These are phyloP conservation scores for Clarias fuscus DNA, from an alignment of 2,797 vertebrate genomes.

Conservation along the genomic window DNA sequence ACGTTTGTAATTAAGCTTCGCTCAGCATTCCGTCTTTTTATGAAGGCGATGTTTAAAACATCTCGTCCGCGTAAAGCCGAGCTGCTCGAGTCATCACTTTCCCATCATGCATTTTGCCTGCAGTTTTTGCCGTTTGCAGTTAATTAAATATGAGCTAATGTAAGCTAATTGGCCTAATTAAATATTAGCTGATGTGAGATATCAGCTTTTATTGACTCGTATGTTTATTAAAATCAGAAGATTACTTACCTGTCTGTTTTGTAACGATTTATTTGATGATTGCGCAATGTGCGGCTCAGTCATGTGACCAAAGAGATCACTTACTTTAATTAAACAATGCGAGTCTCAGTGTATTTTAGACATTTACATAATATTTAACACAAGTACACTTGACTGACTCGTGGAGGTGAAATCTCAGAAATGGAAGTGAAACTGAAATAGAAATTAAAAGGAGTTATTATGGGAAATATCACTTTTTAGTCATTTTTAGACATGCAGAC, in stretches of 20 bases:
- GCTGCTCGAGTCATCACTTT: neutral
- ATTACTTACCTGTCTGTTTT: neutral
- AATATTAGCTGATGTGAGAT: neutral
- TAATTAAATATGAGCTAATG: conserved; percentile 14
- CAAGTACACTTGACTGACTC: neutral
- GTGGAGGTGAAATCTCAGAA: neutral
- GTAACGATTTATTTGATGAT: neutral
- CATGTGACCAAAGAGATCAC: neutral
- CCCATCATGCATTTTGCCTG: neutral
- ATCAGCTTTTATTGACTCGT: neutral
- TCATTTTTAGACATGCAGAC: too few species aligned
- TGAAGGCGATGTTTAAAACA: conserved; percentile 17
- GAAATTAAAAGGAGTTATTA: neutral
- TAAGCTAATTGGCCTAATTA: neutral
- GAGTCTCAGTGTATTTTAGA: too few species aligned
- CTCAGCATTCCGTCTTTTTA: conserved; percentile 42
- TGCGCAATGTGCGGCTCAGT: neutral
- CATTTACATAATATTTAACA: neutral
- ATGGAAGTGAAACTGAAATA: neutral
- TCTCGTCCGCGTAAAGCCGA: neutral
- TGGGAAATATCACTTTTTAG: too few species aligned
- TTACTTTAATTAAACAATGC: neutral
- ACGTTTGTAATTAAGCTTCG: conserved; percentile 49
- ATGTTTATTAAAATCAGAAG: neutral
- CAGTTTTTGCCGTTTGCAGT: neutral